A percentile compares a stretch with the other conserved stretches of the same genome.
Evolutionary conservation across 2,797 vertebrate species (phyloP).

Genomic region (Pygocentrus nattereri): DNA sequence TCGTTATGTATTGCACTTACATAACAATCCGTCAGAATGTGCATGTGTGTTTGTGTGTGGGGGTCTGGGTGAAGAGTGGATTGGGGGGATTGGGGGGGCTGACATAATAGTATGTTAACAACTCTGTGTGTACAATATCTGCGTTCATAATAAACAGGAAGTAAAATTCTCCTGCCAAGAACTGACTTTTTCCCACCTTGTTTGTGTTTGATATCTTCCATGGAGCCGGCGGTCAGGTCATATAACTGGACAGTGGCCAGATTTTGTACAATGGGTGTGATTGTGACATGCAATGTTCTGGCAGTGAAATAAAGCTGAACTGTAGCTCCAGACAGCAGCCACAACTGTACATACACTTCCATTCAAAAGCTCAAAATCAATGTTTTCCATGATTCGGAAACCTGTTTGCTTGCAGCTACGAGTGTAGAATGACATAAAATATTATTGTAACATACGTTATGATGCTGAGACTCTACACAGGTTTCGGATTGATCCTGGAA

Average conservation of each 20-base stretch:
- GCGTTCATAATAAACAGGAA: slow-evolving; percentile 2
- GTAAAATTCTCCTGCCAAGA: not conserved
- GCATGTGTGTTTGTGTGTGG: slow-evolving; percentile 12
- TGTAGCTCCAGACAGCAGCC: not conserved
- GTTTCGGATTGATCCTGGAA: too few relatives aligned
- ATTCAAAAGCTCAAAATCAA: too few relatives aligned
- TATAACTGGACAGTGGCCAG: not conserved
- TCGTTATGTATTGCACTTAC: not conserved
- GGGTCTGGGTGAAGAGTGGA: too few relatives aligned
- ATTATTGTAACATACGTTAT: too few relatives aligned
- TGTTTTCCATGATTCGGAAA: too few relatives aligned
- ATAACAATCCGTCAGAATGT: not conserved
- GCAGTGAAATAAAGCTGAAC: not conserved
- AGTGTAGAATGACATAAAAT: too few relatives aligned
- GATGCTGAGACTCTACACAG: too few relatives aligned
- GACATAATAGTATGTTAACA: not conserved
- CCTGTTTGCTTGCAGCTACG: too few relatives aligned
- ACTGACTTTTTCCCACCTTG: not conserved
- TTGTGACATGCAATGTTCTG: not conserved
- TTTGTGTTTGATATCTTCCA: slow-evolving; percentile 13
- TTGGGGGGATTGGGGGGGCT: not conserved
- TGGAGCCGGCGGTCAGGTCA: not conserved
- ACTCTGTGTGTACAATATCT: slow-evolving; percentile 4
- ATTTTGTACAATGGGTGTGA: not conserved
- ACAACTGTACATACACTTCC: not conserved